Evolutionary conservation across 2,888 invertebrate genomes (phyloP), one percentile per base, ranked within the genome.

Genomic region (Drosophila bunnanda): DNA sequence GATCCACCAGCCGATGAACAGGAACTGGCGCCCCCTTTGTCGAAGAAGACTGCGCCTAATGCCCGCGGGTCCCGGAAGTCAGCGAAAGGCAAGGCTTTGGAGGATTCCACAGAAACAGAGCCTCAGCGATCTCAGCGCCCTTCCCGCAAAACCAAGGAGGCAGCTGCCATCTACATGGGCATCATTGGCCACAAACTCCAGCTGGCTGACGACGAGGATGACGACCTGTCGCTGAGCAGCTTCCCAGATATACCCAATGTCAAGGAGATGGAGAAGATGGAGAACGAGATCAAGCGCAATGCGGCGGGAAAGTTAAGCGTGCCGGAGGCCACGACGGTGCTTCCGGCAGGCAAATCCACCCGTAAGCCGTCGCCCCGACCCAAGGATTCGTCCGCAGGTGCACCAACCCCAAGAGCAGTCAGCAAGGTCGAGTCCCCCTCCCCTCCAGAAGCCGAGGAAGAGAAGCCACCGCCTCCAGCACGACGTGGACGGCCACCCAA

Each of bases 131-230:
- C 69, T 52, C 89, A 91, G 69, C 83, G 95, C 43, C 95, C 95
- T 0, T 93, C 94, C 12, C 93, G 96, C 38, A 96, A 95, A 91
- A 96, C 96, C 0, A 96, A 96, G 91, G 95, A 96, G 91, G 95
- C 95, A 28, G 96, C 96, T 2, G 94, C 95, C 9, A 94, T 95
- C 60, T 96, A 95, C 78, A 95, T 96, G 95, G 96, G 96, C 85
- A 94, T 96, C 75, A 93, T 96, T 53, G 95, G 95, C 5, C 94
- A 95, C 78, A 95, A 95, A 89, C 92, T 96, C 56, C 94, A 94
- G 22, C 93, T 94, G 76, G 94, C 94, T 30, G 94, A 94, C 55
- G 93, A 94, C 66, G 92, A 94, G 75, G 95, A 94, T 34, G 95
- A 95, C 82, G 94, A 94, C 82, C 87, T 94, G 13, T 95, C 95